Percentiles rank a stretch among this genome's conserved stretches.
These are phyloP conservation scores for Propsilocerus akamusi DNA, from an alignment of 1,140 invertebrate species.

Conservation along the genomic window DNA sequence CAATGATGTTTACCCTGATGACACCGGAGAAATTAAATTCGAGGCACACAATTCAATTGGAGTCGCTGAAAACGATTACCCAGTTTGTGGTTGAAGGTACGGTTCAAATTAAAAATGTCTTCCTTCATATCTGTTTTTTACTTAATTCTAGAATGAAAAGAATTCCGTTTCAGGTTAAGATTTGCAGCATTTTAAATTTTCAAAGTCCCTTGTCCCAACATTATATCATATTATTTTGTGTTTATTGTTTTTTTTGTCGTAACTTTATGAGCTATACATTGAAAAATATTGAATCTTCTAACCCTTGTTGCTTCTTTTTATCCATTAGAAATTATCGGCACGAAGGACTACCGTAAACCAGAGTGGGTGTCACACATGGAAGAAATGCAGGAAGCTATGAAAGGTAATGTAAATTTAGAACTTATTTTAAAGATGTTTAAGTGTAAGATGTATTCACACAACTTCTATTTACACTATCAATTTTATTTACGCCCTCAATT, in stretches of 20 bases:
- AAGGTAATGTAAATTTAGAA: constrained; percentile 45
- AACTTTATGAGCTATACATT: constrained; percentile 11
- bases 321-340: constrained; percentile 57
- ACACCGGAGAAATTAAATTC: constrained; percentile 70
- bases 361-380: constrained; percentile 86
- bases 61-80: constrained; percentile 55
- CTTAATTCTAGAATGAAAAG: background rate
- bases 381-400: constrained; percentile 59
- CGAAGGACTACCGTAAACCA: constrained; percentile 71
- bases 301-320: too few relatives aligned
- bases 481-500: background rate
- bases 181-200: constrained; percentile 7
- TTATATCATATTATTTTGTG: constrained; percentile 1
- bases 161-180: constrained; percentile 6
- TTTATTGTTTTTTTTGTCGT: constrained; percentile 4
- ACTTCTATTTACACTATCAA: too few relatives aligned
- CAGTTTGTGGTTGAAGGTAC: constrained; percentile 60
- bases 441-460: too few relatives aligned
- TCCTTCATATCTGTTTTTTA: too few relatives aligned
- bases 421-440: too few relatives aligned
- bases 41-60: constrained; percentile 70
- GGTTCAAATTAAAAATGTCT: constrained; percentile 6
- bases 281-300: too few relatives aligned
- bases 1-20: constrained; percentile 64
- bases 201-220: background rate